Conservation (phyloP, 2,113 vertebrate species). For the Osmerus eperlanus region DNA sequence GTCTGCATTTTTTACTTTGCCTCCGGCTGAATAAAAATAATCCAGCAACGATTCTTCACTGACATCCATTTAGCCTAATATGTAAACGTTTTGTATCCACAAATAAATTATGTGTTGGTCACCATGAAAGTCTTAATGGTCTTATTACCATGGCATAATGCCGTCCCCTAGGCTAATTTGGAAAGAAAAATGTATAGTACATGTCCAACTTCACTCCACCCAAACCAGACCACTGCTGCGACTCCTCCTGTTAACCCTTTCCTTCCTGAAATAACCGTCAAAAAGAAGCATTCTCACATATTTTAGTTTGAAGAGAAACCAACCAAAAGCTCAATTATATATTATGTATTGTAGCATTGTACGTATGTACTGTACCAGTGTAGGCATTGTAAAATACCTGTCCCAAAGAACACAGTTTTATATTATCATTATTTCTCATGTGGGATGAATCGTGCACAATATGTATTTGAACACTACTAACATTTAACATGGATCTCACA, state of each 20-base stretch:
- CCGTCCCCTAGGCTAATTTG: conserved; percentile 57
- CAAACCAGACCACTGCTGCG: conserved; percentile 53
- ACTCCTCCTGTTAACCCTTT: conserved; percentile 70
- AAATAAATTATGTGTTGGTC: background rate
- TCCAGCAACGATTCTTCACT: conserved; percentile 72
- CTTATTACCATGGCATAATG: conserved; percentile 17
- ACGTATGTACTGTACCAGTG: too few relatives aligned
- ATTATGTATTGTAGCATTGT: too few relatives aligned
- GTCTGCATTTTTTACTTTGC: conserved; percentile 72
- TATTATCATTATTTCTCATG: too few relatives aligned
- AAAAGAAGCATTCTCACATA: background rate
- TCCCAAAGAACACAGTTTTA: too few relatives aligned
- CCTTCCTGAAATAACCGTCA: background rate
- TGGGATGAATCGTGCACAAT: too few relatives aligned
- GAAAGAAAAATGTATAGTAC: conserved; percentile 16
- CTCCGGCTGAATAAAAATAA: conserved; percentile 67
- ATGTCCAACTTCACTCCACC: conserved; percentile 71
- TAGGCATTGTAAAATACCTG: too few relatives aligned
- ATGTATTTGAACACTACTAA: too few relatives aligned
- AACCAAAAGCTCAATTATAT: too few relatives aligned
- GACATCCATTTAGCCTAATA: conserved; percentile 60
- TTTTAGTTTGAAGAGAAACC: background rate
- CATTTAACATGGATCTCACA: too few relatives aligned
- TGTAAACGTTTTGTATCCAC: background rate
- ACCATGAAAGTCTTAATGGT: background rate